A percentile compares a stretch with the other conserved stretches of the same genome.
Evolutionary conservation across 2,888 invertebrate genomes (phyloP).

Genomic region (Gymnoscelis rufifasciata): DNA sequence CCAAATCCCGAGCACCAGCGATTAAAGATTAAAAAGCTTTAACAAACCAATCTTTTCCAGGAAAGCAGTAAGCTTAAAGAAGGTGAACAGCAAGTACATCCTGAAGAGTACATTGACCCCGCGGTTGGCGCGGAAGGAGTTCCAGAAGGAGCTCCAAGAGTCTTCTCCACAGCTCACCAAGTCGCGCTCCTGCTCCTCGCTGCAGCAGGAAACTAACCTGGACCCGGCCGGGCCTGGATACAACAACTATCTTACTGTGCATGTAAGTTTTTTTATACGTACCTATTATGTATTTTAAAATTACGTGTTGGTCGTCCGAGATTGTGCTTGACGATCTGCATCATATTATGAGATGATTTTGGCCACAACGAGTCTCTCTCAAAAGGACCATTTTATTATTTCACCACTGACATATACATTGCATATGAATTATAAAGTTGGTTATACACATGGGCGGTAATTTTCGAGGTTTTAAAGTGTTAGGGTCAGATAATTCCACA

Average conservation of each 20-base stretch:
- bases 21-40: too few relatives aligned
- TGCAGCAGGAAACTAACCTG: slow-evolving; percentile 77
- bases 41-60: slow-evolving; percentile 56
- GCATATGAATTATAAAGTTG: too few relatives aligned
- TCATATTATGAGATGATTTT: too few relatives aligned
- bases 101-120: slow-evolving; percentile 91
- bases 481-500: too few relatives aligned
- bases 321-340: too few relatives aligned
- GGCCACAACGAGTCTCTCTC: too few relatives aligned
- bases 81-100: slow-evolving; percentile 90
- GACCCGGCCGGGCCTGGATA: slow-evolving; percentile 79
- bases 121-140: slow-evolving; percentile 84
- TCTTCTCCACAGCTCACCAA: slow-evolving; percentile 80
- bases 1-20: too few relatives aligned
- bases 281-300: neutral
- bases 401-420: too few relatives aligned
- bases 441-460: too few relatives aligned
- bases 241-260: slow-evolving; percentile 87
- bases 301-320: too few relatives aligned
- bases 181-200: slow-evolving; percentile 85
- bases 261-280: slow-evolving; percentile 70
- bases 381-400: too few relatives aligned
- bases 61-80: slow-evolving; percentile 84
- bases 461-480: too few relatives aligned
- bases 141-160: slow-evolving; percentile 81